Conservation (phyloP, 92 coral and sea anemone genomes). For the Porites cylindrica region DNA sequence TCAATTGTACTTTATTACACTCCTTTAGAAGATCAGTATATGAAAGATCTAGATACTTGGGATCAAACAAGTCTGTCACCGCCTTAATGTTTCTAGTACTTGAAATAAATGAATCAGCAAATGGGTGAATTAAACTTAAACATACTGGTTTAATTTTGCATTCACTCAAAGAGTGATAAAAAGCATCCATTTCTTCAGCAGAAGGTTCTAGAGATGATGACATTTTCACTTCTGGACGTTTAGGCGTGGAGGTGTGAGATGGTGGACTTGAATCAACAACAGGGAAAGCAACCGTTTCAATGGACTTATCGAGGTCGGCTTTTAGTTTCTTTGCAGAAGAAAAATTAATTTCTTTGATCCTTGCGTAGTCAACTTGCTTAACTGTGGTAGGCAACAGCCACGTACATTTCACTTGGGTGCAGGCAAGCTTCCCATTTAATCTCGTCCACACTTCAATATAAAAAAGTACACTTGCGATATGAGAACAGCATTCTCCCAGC, state of each 20-base stretch:
- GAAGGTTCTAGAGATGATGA: constrained; percentile 22
- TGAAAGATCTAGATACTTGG: constrained; percentile 49
- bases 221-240: constrained; percentile 1
- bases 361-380: neutral
- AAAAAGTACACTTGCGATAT: constrained; percentile 63
- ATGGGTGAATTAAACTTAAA: constrained; percentile 1
- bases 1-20: no score
- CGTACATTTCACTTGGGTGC: neutral
- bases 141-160: constrained; percentile 50
- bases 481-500: constrained; percentile 71
- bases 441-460: constrained; percentile 65
- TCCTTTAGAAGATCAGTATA: no score
- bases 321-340: constrained; percentile 57
- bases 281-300: no score
- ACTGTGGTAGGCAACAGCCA: neutral
- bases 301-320: constrained; percentile 27
- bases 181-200: constrained; percentile 34
- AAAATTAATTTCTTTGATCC: constrained; percentile 62
- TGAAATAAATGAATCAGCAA: constrained; percentile 27
- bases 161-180: constrained; percentile 41
- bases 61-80: constrained; percentile 31
- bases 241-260: no score
- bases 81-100: neutral
- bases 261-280: no score
- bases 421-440: constrained; percentile 48